Evolutionary conservation across 2,797 vertebrate genomes (phyloP).

Genomic region (Babyrousa celebensis): DNA sequence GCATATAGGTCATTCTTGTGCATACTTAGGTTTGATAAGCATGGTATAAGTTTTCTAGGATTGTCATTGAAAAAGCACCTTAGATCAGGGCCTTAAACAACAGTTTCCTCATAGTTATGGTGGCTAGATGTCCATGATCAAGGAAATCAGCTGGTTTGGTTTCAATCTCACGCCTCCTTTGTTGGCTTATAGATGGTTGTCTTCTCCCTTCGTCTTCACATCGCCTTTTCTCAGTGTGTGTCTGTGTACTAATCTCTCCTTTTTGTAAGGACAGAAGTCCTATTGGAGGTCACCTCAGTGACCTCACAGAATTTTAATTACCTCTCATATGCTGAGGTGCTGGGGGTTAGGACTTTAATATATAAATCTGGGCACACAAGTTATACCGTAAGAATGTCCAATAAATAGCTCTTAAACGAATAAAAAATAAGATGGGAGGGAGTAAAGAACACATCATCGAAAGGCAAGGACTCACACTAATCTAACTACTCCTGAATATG

Average conservation of each 20-base stretch:
- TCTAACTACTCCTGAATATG: neutral
- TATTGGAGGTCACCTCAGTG: neutral
- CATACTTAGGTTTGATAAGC: neutral
- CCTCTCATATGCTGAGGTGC: neutral
- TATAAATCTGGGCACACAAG: neutral
- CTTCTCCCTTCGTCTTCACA: neutral
- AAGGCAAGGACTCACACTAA: conserved; percentile 3
- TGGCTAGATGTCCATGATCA: neutral
- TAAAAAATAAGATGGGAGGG: neutral
- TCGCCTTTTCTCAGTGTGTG: neutral
- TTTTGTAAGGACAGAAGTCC: neutral
- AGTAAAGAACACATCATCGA: neutral
- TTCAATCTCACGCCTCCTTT: neutral
- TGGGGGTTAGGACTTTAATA: neutral
- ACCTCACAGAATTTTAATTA: conserved; percentile 22
- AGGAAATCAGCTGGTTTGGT: neutral
- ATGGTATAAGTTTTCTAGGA: neutral
- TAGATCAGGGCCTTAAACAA: neutral
- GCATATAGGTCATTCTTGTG: neutral
- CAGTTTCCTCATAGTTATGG: neutral
- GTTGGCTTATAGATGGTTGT: neutral
- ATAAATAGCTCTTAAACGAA: conserved; percentile 35
- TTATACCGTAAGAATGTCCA: neutral
- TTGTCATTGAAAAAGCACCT: neutral
- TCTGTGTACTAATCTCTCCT: neutral